Percentiles rank a stretch among this genome's conserved stretches.
phyloP scores from a whole-genome alignment of 2,797 vertebrate genomes.

The Leptatherina wallacei region DNA sequence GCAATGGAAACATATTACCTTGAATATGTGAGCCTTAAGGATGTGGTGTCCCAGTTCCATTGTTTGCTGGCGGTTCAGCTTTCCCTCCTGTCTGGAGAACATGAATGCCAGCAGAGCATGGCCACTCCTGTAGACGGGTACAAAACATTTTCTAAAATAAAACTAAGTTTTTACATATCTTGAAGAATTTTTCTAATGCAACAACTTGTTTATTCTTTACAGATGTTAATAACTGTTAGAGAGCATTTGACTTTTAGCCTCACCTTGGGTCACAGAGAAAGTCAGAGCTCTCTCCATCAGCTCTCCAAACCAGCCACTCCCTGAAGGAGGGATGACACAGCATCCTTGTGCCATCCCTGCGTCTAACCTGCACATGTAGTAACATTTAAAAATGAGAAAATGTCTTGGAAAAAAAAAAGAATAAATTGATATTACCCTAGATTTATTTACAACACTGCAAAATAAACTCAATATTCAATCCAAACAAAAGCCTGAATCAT shows the following conservation, averaged over 20 bases:
- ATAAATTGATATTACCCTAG: neutral
- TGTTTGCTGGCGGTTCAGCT: constrained; percentile 97
- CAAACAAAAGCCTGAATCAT: constrained; percentile 25
- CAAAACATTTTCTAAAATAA: neutral
- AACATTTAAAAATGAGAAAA: neutral
- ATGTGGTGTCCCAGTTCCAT: constrained; percentile 99
- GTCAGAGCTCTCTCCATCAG: constrained; percentile 93
- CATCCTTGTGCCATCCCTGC: constrained; percentile 96
- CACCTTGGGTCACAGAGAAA: constrained; percentile 98
- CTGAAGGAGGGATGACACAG: constrained; percentile 97
- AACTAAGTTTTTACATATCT: neutral
- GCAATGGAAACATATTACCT: constrained; percentile 78
- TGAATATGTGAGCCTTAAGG: constrained; percentile 99
- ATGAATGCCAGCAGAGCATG: constrained; percentile 98
- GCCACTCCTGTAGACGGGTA: constrained; percentile 86
- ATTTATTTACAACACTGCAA: neutral
- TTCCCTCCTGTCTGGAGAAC: constrained; percentile 97
- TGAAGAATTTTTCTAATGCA: neutral
- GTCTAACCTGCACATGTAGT: constrained; percentile 73
- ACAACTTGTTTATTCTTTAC: neutral
- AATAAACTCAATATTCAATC: constrained; percentile 2
- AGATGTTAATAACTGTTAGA: neutral
- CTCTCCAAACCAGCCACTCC: constrained; percentile 98
- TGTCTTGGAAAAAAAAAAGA: neutral
- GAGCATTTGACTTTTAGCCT: constrained; percentile 25